Evolutionary conservation across 2,888 invertebrate genomes (phyloP).

Genomic region (Torymus tubicola): DNA sequence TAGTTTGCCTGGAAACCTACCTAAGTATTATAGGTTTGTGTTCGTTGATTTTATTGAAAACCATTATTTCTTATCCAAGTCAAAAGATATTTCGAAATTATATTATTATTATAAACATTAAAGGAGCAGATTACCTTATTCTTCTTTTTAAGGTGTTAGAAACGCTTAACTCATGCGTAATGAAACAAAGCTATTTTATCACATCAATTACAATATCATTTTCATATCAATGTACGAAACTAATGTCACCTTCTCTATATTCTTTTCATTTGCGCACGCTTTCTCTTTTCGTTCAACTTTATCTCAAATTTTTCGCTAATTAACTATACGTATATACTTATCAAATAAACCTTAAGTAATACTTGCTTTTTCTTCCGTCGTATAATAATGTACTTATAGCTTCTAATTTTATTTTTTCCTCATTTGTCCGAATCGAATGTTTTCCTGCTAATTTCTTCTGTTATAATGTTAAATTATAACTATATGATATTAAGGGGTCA

Average conservation of each 20-base stretch:
- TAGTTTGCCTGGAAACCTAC: too few species aligned
- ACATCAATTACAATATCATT: conserved; percentile 21
- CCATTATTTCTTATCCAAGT: too few species aligned
- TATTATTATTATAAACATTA: not conserved
- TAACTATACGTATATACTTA: conserved; percentile 18
- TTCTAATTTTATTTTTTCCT: conserved; percentile 7
- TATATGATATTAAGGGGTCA: conserved; percentile 10
- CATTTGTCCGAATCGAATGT: not conserved
- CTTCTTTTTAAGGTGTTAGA: not conserved
- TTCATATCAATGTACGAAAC: conserved; percentile 53
- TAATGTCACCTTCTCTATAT: conserved; percentile 28
- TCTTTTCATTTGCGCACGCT: conserved; percentile 27
- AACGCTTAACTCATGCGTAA: not conserved
- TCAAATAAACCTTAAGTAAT: conserved; percentile 44
- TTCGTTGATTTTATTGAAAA: too few species aligned
- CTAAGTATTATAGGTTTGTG: too few species aligned
- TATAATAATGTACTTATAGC: not conserved
- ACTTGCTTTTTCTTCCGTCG: conserved; percentile 16
- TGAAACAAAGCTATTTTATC: conserved; percentile 14
- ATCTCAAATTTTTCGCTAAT: conserved; percentile 2
- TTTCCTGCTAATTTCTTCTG: conserved; percentile 18
- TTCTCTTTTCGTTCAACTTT: not conserved
- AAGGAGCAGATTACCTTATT: not conserved
- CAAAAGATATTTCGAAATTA: too few species aligned
- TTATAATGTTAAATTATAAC: conserved; percentile 24